Conservation (phyloP, 2,888 invertebrate genomes). For the Mythimna loreyi region DNA sequence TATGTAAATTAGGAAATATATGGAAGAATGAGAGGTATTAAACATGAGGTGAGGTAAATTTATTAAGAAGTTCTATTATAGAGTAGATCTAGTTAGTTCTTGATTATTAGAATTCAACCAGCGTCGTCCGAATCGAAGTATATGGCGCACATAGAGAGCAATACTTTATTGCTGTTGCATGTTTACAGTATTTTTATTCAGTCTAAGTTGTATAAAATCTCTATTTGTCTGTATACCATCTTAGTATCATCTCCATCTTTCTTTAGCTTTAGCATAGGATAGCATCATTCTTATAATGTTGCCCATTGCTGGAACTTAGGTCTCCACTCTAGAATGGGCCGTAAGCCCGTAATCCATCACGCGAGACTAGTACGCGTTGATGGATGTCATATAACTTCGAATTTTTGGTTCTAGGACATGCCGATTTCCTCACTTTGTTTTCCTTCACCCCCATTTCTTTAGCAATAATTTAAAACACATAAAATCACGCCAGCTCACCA, state of each 20-base stretch:
- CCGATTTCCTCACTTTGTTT: too few species aligned
- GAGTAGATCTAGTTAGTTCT: slow-evolving; percentile 14
- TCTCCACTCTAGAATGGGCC: too few species aligned
- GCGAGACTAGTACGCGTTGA: too few species aligned
- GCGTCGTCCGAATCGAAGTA: slow-evolving; percentile 13
- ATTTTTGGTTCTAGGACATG: too few species aligned
- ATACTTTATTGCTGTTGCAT: slow-evolving; percentile 6
- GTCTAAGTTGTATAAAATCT: background rate
- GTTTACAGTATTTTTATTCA: background rate
- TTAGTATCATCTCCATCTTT: too few species aligned
- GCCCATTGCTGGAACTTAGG: too few species aligned
- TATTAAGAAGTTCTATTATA: slow-evolving; percentile 20
- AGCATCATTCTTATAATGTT: too few species aligned
- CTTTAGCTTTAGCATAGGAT: too few species aligned
- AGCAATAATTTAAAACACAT: too few species aligned
- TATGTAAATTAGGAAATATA: slow-evolving; percentile 51
- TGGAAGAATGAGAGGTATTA: slow-evolving; percentile 19
- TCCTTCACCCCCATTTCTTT: too few species aligned
- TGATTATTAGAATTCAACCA: slow-evolving; percentile 26
- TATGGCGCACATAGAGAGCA: slow-evolving; percentile 15
- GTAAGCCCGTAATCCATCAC: too few species aligned
- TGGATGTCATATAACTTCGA: too few species aligned
- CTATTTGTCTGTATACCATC: background rate
- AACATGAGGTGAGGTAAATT: slow-evolving; percentile 25
- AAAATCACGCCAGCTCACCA: background rate